A percentile compares a stretch with the other conserved stretches of the same genome.
phyloP scores from a whole-genome alignment of 2,113 vertebrate genomes.

The Dasyornis broadbenti region DNA sequence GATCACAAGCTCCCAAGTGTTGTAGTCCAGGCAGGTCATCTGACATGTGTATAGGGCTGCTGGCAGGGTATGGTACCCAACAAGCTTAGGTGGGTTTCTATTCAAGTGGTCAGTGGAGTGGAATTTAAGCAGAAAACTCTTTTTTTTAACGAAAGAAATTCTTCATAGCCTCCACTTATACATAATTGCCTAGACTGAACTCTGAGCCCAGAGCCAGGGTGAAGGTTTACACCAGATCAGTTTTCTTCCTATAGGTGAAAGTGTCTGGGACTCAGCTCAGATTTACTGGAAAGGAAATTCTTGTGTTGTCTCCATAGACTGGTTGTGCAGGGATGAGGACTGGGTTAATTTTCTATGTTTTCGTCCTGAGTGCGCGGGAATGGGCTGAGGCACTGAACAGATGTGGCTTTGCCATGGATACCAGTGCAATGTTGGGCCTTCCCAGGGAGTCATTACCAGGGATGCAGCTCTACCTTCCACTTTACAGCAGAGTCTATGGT shows the following conservation, averaged over 20 bases:
- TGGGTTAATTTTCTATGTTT: background rate
- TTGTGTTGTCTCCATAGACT: background rate
- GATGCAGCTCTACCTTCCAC: background rate
- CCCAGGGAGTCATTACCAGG: background rate
- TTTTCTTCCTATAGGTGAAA: background rate
- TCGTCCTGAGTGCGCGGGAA: background rate
- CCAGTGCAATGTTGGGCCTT: background rate
- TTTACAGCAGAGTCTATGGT: background rate
- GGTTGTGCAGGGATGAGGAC: background rate
- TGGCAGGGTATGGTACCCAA: background rate
- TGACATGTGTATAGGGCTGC: fast-evolving
- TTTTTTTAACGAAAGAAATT: fast-evolving
- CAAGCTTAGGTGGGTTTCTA: background rate
- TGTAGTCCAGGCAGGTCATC: background rate
- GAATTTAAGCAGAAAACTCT: background rate
- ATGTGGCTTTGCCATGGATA: fast-evolving
- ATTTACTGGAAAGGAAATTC: background rate
- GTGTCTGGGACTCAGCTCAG: background rate
- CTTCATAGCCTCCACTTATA: background rate
- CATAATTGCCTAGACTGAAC: background rate
- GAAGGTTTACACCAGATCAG: background rate
- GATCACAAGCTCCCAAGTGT: background rate
- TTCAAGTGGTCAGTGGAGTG: background rate
- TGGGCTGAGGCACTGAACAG: background rate
- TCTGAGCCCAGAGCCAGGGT: background rate